phyloP scores from a whole-genome alignment of 2,113 vertebrate genomes.

The Parus major region DNA sequence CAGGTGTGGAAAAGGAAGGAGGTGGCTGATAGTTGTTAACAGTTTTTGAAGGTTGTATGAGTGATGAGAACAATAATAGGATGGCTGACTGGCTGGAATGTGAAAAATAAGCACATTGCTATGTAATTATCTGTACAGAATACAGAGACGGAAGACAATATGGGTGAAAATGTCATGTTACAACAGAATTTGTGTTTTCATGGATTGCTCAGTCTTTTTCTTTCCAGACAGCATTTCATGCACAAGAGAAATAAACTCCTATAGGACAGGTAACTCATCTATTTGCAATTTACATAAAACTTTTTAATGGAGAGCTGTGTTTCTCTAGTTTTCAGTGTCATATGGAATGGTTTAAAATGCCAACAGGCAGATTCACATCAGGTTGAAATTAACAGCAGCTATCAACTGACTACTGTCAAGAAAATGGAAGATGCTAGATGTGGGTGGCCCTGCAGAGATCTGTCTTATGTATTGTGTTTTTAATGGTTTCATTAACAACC shows the following conservation, averaged over 20 bases:
- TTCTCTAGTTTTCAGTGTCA: not conserved
- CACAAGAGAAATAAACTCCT: not conserved
- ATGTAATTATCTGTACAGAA: not conserved
- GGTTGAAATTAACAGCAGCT: slow-evolving; percentile 17
- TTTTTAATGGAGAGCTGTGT: not conserved
- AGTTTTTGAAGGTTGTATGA: not conserved
- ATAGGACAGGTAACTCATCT: not conserved
- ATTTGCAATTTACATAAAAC: not conserved
- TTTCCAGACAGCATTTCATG: not conserved
- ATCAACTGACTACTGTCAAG: slow-evolving; percentile 12
- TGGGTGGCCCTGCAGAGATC: slow-evolving; percentile 13
- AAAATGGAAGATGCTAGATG: not conserved
- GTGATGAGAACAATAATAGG: not conserved
- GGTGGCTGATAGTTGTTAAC: slow-evolving; percentile 7
- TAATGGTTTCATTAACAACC: slow-evolving; percentile 32
- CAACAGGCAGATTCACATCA: slow-evolving; percentile 16
- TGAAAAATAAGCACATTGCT: not conserved
- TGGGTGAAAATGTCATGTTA: not conserved
- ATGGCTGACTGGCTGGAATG: not conserved
- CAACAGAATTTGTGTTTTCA: not conserved
- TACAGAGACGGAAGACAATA: not conserved
- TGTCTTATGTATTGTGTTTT: not conserved
- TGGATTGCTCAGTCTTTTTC: not conserved
- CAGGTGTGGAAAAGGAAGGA: not conserved
- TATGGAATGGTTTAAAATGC: not conserved